phyloP scores from a whole-genome alignment of 2,113 vertebrate genomes.

The Camelus dromedarius region DNA sequence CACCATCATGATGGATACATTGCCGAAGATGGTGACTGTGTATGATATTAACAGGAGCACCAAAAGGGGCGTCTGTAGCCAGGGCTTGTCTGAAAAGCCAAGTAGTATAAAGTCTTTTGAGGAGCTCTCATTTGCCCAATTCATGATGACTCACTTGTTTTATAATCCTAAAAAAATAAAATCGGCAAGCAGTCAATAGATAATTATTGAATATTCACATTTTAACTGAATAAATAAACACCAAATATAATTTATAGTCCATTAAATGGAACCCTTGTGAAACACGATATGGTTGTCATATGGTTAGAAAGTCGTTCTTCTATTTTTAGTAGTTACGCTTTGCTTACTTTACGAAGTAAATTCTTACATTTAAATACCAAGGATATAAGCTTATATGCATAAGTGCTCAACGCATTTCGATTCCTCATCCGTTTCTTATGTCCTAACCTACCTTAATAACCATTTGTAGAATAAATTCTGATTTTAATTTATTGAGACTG shows the following conservation, averaged over 20 bases:
- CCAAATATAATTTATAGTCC: background rate
- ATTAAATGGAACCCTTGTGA: background rate
- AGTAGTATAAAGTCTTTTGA: constrained; percentile 40
- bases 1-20: constrained; percentile 57
- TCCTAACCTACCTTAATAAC: background rate
- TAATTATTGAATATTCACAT: background rate
- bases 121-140: constrained; percentile 29
- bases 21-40: constrained; percentile 45
- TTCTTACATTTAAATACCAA: background rate
- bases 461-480: background rate
- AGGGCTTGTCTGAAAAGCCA: constrained; percentile 59
- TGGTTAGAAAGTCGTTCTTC: background rate
- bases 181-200: background rate
- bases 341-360: background rate
- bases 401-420: background rate
- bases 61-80: background rate
- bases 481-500: background rate
- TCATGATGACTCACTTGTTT: background rate
- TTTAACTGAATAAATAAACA: background rate
- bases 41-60: constrained; percentile 9
- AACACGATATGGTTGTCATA: background rate
- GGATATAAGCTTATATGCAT: background rate
- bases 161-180: constrained; percentile 1
- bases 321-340: background rate
- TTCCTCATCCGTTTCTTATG: background rate